Base-by-base conservation (phyloP, 2,113 vertebrate genomes). In the Psophia crepitans region DNA sequence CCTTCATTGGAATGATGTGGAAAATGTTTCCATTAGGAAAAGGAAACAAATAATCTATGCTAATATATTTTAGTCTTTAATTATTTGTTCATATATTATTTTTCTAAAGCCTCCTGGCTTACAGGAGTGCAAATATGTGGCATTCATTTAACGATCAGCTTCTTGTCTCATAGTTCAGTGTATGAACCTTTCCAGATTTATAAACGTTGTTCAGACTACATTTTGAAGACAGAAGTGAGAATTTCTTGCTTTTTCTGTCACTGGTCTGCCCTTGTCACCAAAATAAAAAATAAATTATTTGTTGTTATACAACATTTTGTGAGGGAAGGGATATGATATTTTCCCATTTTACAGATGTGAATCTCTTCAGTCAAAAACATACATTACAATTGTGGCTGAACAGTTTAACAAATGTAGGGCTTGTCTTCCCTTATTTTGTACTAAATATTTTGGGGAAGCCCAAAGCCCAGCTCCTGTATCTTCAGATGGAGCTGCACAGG, bases 1-100 rank as follows among this genome's bases (percentile, higher is more conserved):
- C 24, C 48, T 87, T 89, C 77, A 41, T 21, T 82, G 77, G 87
- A 90, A 44, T 14, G 2, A 46, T 18, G 20, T 85, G 53, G 71
- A 95, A 94, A 94, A 85, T 58, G 14, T 95, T 94, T 89, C 57
- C 20, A 14, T 91, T 79, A 94, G 39, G 49, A 91, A 39, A 19
- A 64, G 43, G 57, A 89, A 93, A 74, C 4, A 68, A 87, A 71
- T 46, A 65, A 5, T 76, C 16, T 6, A 27, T 76, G 53, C 35
- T 79, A 83, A 44, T 33, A 14, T 66, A 91, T 44, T 86, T 74
- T 53, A 71, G 20, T 84, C 43, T 84, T 43, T 46, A 87, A 71
- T 93, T 94, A 71, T 63, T 84, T 82, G 14, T 15, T 76, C 7
- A 23, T 51, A 12, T 64, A n/a, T 78, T 60, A 7, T 87, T 43